Percentiles rank a stretch among this genome's conserved stretches.
These are phyloP conservation scores for Dinothrombium tinctorium DNA, from an alignment of 1,140 invertebrate genomes.

Conservation along the genomic window DNA sequence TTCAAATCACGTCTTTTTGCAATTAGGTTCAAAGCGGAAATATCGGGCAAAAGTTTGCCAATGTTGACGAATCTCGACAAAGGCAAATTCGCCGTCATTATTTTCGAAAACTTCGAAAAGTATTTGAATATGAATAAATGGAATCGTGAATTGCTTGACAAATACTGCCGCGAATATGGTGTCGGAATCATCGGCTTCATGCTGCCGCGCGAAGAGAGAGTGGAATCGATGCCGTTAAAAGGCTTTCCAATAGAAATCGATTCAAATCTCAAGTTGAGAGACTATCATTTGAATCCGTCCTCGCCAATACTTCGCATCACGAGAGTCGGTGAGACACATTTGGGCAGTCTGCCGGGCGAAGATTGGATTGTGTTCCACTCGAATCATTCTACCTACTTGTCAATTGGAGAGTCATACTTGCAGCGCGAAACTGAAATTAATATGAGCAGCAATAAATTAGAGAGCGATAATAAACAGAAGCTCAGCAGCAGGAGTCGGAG, in stretches of 20 bases:
- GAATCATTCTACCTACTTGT: conserved; percentile 77
- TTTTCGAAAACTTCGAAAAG: conserved; percentile 87
- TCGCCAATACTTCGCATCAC: conserved; percentile 70
- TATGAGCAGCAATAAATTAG: no score
- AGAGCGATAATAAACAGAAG: no score
- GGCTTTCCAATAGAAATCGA: conserved; percentile 75
- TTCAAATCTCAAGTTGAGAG: conserved; percentile 64
- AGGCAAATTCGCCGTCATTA: conserved; percentile 76
- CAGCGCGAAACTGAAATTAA: no score
- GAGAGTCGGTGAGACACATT: conserved; percentile 63
- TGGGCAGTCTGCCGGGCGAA: conserved; percentile 57
- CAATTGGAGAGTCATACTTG: conserved; percentile 51
- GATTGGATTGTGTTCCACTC: conserved; percentile 85
- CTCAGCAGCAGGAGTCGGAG: no score
- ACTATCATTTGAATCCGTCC: conserved; percentile 60
- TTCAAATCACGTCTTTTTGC: conserved; percentile 6
- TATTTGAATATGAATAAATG: conserved; percentile 91
- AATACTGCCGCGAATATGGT: conserved; percentile 83
- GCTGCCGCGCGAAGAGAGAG: conserved; percentile 57
- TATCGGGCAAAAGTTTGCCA: conserved; percentile 71
- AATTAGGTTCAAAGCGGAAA: conserved; percentile 69
- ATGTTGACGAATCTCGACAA: conserved; percentile 77
- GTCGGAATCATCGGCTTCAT: conserved; percentile 91
- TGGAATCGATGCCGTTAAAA: conserved; percentile 31
- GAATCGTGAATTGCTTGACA: conserved; percentile 84